Evolutionary conservation across 2,113 vertebrate species (phyloP).

Genomic region (Spermophilus dauricus): DNA sequence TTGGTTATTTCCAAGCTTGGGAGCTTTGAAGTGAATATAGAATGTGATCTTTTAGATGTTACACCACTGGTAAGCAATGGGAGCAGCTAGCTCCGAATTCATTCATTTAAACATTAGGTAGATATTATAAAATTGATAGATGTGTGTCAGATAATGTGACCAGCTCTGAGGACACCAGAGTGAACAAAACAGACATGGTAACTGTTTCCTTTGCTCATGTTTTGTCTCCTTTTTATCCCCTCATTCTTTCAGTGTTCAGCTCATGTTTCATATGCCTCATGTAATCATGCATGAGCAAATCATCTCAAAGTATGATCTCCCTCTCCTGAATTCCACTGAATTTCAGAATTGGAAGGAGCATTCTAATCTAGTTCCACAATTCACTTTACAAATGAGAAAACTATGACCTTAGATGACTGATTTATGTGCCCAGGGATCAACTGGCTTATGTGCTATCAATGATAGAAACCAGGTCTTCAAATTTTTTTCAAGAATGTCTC

Average conservation of each 20-base stretch:
- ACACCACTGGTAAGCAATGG: neutral
- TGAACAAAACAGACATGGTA: neutral
- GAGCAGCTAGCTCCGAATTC: neutral
- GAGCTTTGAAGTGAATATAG: neutral
- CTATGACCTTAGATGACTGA: neutral
- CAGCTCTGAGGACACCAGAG: neutral
- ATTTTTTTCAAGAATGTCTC: neutral
- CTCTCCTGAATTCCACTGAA: neutral
- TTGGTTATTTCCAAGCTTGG: neutral
- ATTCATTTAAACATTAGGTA: neutral
- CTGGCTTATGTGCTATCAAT: too few species aligned
- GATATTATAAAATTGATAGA: neutral
- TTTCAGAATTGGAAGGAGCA: slow-evolving; percentile 21
- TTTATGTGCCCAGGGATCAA: neutral
- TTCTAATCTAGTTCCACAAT: slow-evolving; percentile 3
- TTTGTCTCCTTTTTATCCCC: neutral
- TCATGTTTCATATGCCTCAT: neutral
- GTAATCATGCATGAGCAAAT: neutral
- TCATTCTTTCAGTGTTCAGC: neutral
- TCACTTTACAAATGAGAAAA: neutral
- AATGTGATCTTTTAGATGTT: neutral
- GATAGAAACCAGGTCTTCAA: neutral
- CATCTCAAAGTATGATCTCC: neutral
- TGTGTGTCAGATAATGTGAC: too few species aligned
- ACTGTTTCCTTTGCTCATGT: neutral